Conservation (phyloP, 2,113 vertebrate species). For the Ahaetulla prasina region DNA sequence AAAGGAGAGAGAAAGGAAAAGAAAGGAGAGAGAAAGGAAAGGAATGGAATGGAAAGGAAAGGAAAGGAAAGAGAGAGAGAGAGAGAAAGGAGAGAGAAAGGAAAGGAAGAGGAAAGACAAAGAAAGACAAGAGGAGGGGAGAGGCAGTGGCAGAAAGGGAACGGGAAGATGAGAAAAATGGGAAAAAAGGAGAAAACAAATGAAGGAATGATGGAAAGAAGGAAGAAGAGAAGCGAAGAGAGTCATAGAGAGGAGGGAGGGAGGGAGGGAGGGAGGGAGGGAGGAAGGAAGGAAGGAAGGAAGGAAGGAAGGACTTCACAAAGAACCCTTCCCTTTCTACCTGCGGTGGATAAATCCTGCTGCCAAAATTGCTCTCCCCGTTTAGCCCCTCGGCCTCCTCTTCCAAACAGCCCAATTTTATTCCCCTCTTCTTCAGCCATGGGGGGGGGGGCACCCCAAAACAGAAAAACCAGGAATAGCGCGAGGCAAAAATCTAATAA, state of each 20-base stretch:
- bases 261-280: too few relatives aligned
- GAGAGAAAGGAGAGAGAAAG: rapidly evolving
- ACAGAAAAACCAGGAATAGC: not conserved
- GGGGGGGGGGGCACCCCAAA: too few relatives aligned
- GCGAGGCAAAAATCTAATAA: too few relatives aligned
- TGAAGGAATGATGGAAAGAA: too few relatives aligned
- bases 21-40: too few relatives aligned
- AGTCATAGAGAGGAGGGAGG: not conserved
- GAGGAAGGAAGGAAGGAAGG: too few relatives aligned
- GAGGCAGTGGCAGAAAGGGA: not conserved
- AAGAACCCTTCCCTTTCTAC: not conserved
- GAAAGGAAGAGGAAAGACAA: too few relatives aligned
- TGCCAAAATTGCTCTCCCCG: not conserved
- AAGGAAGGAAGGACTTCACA: not conserved
- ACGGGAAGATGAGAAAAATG: not conserved
- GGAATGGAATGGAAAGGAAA: too few relatives aligned
- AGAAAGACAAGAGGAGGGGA: too few relatives aligned
- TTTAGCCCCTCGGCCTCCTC: too few relatives aligned
- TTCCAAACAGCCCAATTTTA: not conserved
- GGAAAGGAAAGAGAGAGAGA: too few relatives aligned
- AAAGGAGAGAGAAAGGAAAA: rapidly evolving
- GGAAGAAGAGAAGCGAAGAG: not conserved
- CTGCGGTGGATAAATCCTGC: not conserved
- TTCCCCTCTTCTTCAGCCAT: too few relatives aligned
- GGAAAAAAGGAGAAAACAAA: not conserved